These are phyloP conservation scores for Polylopha cassiicola DNA, from an alignment of 2,888 invertebrate species.

Conservation along the genomic window DNA sequence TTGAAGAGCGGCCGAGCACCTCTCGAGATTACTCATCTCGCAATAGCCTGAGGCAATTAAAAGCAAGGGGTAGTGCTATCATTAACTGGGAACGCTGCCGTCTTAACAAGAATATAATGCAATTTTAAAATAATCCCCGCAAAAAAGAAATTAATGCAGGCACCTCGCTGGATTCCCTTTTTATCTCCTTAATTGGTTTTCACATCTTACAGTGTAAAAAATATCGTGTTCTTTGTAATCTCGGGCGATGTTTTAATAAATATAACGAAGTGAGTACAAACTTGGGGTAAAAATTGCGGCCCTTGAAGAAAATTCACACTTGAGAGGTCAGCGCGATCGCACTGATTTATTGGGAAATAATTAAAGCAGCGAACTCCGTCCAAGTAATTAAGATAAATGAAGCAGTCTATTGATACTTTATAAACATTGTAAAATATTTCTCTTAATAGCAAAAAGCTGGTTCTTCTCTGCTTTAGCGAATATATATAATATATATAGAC, in stretches of 20 bases:
- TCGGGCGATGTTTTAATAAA: conserved; percentile 77
- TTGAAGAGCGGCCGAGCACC: conserved; percentile 58
- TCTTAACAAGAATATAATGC: conserved; percentile 78
- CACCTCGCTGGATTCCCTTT: conserved; percentile 75
- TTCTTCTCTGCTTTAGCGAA: too few species aligned
- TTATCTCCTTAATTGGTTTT: conserved; percentile 79
- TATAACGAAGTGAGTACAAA: conserved; percentile 71
- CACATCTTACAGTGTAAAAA: conserved; percentile 77
- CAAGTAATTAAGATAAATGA: conserved; percentile 57
- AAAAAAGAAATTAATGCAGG: conserved; percentile 77
- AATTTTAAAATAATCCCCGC: conserved; percentile 78
- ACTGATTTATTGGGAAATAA: conserved; percentile 72
- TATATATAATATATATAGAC: too few species aligned
- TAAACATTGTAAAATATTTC: too few species aligned
- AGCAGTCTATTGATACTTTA: conserved; percentile 26
- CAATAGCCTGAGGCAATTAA: conserved; percentile 75
- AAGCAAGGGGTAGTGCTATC: conserved; percentile 75
- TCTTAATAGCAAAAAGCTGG: too few species aligned
- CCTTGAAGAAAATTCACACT: conserved; percentile 76
- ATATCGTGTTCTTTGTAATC: conserved; percentile 77
- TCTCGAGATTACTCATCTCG: conserved; percentile 71
- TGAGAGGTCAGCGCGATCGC: conserved; percentile 70
- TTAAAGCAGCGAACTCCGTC: conserved; percentile 55
- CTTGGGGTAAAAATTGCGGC: conserved; percentile 67
- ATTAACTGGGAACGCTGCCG: conserved; percentile 69